phyloP scores from a whole-genome alignment of 2,888 invertebrate species.

The Phyto melanocephala region DNA sequence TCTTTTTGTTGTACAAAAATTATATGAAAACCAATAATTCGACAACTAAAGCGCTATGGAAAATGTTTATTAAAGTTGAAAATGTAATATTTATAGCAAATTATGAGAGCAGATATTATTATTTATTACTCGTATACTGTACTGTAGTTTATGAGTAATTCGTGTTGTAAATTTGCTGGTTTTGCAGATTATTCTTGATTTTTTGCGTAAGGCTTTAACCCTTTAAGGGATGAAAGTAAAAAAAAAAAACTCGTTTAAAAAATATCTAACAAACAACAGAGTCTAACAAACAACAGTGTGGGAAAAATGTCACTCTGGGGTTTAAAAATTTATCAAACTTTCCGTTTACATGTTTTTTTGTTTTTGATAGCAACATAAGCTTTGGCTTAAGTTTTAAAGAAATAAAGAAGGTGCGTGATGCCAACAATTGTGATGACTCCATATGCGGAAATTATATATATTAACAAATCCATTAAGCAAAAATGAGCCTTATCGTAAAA shows the following conservation, averaged over 20 bases:
- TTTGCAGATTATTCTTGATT: conserved; percentile 6
- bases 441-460: too few species aligned
- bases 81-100: neutral
- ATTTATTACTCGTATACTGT: neutral
- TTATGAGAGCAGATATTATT: neutral
- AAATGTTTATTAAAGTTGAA: neutral
- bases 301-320: too few species aligned
- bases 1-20: neutral
- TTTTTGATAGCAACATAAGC: too few species aligned
- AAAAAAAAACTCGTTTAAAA: neutral
- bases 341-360: too few species aligned
- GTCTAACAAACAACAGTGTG: too few species aligned
- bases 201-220: neutral
- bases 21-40: neutral
- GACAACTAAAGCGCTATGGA: neutral
- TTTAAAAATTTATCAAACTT: too few species aligned
- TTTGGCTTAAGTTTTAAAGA: too few species aligned
- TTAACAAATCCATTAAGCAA: too few species aligned
- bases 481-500: too few species aligned
- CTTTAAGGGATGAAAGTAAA: neutral
- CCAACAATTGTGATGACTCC: too few species aligned
- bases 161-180: neutral
- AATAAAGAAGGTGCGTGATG: too few species aligned
- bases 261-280: too few species aligned
- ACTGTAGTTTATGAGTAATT: neutral